phyloP scores from a whole-genome alignment of 2,113 vertebrate genomes.

The Mirounga angustirostris region DNA sequence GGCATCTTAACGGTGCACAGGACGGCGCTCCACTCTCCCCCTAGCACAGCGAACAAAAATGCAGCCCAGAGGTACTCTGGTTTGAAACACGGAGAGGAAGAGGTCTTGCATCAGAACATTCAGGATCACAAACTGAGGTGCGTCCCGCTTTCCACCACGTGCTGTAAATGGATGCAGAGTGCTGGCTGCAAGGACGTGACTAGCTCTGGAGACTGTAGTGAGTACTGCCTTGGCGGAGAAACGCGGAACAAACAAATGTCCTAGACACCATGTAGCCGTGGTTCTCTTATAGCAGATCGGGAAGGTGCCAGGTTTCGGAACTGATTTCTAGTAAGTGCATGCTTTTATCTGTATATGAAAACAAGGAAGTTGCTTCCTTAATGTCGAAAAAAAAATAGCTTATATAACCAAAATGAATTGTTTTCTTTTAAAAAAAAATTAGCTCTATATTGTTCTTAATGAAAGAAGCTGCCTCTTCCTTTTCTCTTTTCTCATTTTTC shows the following conservation, averaged over 20 bases:
- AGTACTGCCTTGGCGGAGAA: rapidly evolving
- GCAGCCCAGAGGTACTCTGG: not conserved
- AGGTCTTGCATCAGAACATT: too few species aligned
- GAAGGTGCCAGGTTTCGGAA: not conserved
- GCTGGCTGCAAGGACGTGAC: not conserved
- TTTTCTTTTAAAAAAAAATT: not conserved
- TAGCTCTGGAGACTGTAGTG: rapidly evolving
- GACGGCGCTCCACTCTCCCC: rapidly evolving
- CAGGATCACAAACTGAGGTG: rapidly evolving
- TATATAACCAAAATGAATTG: not conserved
- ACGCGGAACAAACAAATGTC: too few species aligned
- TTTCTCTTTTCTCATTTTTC: too few species aligned
- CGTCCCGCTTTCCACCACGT: not conserved
- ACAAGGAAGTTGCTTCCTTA: not conserved
- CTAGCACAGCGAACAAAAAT: too few species aligned
- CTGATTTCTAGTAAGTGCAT: rapidly evolving
- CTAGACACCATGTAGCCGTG: rapidly evolving
- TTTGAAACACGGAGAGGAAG: not conserved
- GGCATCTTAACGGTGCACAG: rapidly evolving
- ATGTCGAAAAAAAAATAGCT: not conserved
- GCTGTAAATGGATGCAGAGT: rapidly evolving
- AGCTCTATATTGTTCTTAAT: not conserved
- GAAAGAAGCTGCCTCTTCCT: not conserved
- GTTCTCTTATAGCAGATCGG: rapidly evolving
- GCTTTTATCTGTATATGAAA: too few species aligned